Conservation (phyloP, 2,888 invertebrate genomes). For the Eupithecia abbreviata region DNA sequence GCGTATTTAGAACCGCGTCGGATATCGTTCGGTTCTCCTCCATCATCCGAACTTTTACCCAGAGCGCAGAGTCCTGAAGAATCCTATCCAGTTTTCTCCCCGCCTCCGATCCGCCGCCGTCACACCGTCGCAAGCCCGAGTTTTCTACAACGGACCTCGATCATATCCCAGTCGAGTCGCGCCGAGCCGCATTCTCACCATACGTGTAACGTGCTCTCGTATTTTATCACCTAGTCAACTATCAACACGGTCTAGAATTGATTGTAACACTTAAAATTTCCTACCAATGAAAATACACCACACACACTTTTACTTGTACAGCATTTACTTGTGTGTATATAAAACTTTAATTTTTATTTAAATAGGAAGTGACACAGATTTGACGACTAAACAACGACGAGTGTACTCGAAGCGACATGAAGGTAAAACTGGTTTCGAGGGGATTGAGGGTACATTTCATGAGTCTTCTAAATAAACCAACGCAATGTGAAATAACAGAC, state of each 20-base stretch:
- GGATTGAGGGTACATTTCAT: constrained; percentile 11
- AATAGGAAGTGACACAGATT: constrained; percentile 66
- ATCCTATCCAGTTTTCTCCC: constrained; percentile 93
- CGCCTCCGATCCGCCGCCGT: constrained; percentile 90
- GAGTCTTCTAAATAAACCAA: constrained; percentile 32
- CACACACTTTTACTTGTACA: constrained; percentile 74
- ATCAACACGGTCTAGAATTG: constrained; percentile 18
- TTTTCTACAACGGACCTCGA: constrained; percentile 87
- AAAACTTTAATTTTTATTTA: constrained; percentile 54
- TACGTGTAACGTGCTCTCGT: constrained; percentile 89
- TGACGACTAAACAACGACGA: constrained; percentile 56
- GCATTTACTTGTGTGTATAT: constrained; percentile 55
- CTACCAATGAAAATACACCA: constrained; percentile 55
- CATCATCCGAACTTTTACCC: constrained; percentile 88
- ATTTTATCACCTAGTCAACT: constrained; percentile 19
- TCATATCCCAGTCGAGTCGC: constrained; percentile 90
- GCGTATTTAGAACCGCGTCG: constrained; percentile 93
- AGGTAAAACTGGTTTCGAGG: constrained; percentile 60
- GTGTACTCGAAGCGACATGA: constrained; percentile 72
- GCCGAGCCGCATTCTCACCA: constrained; percentile 91
- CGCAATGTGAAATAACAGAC: constrained; percentile 42
- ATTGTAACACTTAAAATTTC: constrained; percentile 29
- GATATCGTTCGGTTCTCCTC: constrained; percentile 91
- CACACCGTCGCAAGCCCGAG: constrained; percentile 80
- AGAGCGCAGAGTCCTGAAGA: constrained; percentile 90